Evolutionary conservation across 2,797 vertebrate genomes (phyloP).

Genomic region (Crocidura indochinensis): DNA sequence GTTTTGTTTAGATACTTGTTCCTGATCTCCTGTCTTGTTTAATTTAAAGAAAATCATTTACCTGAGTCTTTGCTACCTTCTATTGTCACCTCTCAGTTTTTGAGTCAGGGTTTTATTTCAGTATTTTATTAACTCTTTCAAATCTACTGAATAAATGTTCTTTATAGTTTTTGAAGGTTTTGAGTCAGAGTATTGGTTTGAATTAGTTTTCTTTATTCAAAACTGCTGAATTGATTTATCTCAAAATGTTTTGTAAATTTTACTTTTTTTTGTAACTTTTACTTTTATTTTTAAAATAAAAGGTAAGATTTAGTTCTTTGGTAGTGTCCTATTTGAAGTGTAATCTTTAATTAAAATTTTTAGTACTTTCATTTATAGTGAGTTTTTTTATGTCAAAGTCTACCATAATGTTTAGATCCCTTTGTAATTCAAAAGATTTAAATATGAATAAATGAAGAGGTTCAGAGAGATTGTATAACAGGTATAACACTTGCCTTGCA

Average conservation of each 20-base stretch:
- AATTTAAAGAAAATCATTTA: constrained; percentile 19
- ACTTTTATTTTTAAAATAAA: constrained; percentile 42
- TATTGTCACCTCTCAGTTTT: neutral
- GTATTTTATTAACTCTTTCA: neutral
- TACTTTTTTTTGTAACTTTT: neutral
- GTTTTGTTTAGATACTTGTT: neutral
- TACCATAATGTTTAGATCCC: neutral
- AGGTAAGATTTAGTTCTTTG: constrained; percentile 43
- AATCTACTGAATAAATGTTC: neutral
- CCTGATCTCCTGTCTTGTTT: neutral
- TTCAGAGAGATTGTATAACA: too few relatives aligned
- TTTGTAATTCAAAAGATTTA: constrained; percentile 13
- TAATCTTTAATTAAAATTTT: neutral
- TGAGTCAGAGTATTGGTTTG: constrained; percentile 11
- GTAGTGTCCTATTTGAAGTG: neutral
- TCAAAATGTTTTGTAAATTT: constrained; percentile 1
- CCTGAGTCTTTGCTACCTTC: neutral
- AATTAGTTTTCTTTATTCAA: constrained; percentile 54
- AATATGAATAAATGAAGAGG: constrained; percentile 43
- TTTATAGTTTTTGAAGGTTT: constrained; percentile 45
- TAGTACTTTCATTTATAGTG: constrained; percentile 14
- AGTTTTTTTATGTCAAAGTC: neutral
- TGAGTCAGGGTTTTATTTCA: neutral
- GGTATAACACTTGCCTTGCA: too few relatives aligned
- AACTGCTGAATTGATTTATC: constrained; percentile 35